Base-by-base conservation (phyloP, 1,140 invertebrate genomes). In the Arctopsyche grandis region DNA sequence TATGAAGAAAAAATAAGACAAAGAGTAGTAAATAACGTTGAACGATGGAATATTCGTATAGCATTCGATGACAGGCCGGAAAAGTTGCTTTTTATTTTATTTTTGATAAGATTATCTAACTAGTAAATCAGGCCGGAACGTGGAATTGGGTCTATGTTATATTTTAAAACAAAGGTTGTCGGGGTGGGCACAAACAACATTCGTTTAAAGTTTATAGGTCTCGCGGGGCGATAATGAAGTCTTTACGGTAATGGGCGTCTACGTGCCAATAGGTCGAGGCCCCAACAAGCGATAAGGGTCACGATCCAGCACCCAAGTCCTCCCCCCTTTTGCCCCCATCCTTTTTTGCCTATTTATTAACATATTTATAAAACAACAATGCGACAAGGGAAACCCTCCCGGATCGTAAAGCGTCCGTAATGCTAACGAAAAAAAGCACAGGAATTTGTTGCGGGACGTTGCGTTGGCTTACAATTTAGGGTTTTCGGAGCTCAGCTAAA, bases 131-230 rank as follows among this genome's bases (percentile, higher is more conserved):
- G 52, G 56, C 1, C 0, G 9, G 21, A 48, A 60, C 7, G 38
- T 26, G 26, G 16, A 63, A 60, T 76, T 58, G 60, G 56, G 52
- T 16, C 74, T 58, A 44, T 12, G 56, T 76, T 76, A 63, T 76
- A 66, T 76, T 76, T 74, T 76, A 76, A 77, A 77, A 77, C 76
- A 77, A 77, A 69, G 76, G 76, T 22, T 19, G n/a, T 38, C 14
- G 75, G 29, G 52, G 58, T 38, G 76, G 76, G 56, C 19, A 26
- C 74, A 29, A 76, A 76, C 74, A 76, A 63, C 74, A 76, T 77
- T 77, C 80, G 80, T 78, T 81, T 78, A 81, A 78, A 81, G 76
- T 81, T 81, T 81, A 81, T 81, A 46, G 80, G 80, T 76, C 77
- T 75, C 63, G 44, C 52, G 66, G 80, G 77, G 73, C 80, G 76